These are phyloP conservation scores for Tetragonisca angustula DNA, from an alignment of 2,888 invertebrate genomes.

Conservation along the genomic window DNA sequence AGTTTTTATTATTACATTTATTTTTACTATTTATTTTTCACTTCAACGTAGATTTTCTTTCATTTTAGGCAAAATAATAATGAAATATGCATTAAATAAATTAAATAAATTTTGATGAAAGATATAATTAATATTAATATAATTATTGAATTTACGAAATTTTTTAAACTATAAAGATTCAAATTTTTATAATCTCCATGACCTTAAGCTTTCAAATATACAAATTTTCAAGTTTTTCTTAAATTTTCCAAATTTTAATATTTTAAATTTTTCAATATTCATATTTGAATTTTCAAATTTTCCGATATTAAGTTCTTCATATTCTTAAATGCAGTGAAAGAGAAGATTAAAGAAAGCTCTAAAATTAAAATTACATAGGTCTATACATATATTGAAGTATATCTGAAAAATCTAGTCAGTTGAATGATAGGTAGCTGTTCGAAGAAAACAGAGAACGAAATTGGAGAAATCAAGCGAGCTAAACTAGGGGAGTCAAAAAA, in stretches of 20 bases:
- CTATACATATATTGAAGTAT: neutral
- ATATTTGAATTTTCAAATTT: neutral
- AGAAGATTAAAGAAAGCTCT: neutral
- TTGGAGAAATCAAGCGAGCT: constrained; percentile 48
- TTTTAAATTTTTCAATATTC: neutral
- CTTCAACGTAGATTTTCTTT: too few species aligned
- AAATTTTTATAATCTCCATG: neutral
- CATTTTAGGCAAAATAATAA: neutral
- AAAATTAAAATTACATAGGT: neutral
- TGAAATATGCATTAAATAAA: neutral
- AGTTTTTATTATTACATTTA: neutral
- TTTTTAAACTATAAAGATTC: neutral
- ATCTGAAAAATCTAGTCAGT: neutral
- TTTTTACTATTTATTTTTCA: too few species aligned
- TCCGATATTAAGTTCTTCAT: neutral
- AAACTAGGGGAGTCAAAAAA: constrained; percentile 63
- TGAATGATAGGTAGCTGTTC: neutral
- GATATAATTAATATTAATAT: neutral
- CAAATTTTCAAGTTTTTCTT: neutral
- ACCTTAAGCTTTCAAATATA: neutral
- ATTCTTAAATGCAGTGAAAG: neutral
- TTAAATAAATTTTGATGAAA: too few species aligned
- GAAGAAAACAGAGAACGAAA: constrained; percentile 35
- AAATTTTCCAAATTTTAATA: neutral
- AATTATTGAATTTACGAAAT: neutral